Conservation (phyloP, 53 echinoderm and acorn worm genomes). For the Crossaster papposus region DNA sequence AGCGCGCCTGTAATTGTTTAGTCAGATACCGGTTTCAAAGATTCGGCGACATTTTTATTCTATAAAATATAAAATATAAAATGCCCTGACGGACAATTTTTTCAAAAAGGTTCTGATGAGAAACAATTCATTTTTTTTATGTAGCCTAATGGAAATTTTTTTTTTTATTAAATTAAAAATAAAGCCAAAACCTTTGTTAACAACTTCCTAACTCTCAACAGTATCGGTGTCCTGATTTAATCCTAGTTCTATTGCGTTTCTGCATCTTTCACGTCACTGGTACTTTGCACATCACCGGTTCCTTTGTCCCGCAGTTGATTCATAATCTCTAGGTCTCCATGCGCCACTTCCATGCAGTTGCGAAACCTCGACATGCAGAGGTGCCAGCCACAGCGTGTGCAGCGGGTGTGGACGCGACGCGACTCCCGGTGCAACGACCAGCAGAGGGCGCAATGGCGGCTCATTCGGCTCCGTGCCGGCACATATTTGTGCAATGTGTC, state of each 20-base stretch:
- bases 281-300: not conserved
- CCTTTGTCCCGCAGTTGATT: slow-evolving; percentile 34
- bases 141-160: no score
- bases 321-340: slow-evolving; percentile 7
- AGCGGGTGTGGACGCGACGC: slow-evolving; percentile 34
- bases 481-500: slow-evolving; percentile 24
- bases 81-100: no score
- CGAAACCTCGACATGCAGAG: slow-evolving; percentile 42
- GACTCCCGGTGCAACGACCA: slow-evolving; percentile 41
- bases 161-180: no score
- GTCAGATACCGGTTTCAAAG: no score
- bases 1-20: no score
- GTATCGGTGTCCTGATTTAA: no score
- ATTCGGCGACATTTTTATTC: no score
- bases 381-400: slow-evolving; percentile 20
- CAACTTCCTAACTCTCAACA: no score
- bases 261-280: not conserved
- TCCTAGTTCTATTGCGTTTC: not conserved
- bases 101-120: no score
- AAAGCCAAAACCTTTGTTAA: no score
- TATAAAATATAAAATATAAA: no score
- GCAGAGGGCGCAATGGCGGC: slow-evolving; percentile 49
- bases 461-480: slow-evolving; percentile 16
- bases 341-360: slow-evolving; percentile 44
- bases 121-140: no score